Base-by-base conservation (phyloP, 2,888 invertebrate species). In the Plagiodera versicolora region DNA sequence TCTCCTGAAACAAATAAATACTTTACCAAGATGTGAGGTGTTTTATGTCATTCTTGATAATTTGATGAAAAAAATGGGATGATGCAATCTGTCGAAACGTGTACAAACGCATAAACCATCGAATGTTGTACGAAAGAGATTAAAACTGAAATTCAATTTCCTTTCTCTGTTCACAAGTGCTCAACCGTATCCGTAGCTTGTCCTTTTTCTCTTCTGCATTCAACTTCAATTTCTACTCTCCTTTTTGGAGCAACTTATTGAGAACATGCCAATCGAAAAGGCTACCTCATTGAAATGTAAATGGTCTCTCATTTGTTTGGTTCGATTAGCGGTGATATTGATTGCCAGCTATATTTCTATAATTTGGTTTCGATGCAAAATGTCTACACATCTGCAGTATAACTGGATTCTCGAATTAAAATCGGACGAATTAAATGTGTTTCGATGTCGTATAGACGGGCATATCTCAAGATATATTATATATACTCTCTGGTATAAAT, bases 351-450 rank as follows among this genome's bases (percentile, higher is more conserved):
- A 69, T 65, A 65, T 67, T 66, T 67, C 64, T 68, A 67, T 71
- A 73, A 73, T 73, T 72, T 66, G 58, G 61, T 72, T 71, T 69
- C 63, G 66, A 73, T 73, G 72, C 72, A 69, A 73, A 73, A 67
- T 61, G 3, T 53, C 17, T 30, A 49, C 50, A 30, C 61, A 59
- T 64, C 58, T 64, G 64, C 64, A 14, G 44, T 44, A 44, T 51
- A 62, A 62, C 62, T 58, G 58, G 56, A 62, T 46, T 58, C 52
- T 44, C 51, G 32, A 53, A 53, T 53, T 39, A 53, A 45, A 39
- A 32, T 20, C 18, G 39, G 18, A 11, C n/a, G 18, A 35, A 52
- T 19, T 35, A 52, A 39, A 20, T 39, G 28, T 20, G 24, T 45
- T 53, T 45, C 17, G 24, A 44, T 53, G 45, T 53, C 45, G 35